Evolutionary conservation across 37 sponge, comb jelly and placozoan species (phyloP).

Genomic region (Spongilla lacustris): DNA sequence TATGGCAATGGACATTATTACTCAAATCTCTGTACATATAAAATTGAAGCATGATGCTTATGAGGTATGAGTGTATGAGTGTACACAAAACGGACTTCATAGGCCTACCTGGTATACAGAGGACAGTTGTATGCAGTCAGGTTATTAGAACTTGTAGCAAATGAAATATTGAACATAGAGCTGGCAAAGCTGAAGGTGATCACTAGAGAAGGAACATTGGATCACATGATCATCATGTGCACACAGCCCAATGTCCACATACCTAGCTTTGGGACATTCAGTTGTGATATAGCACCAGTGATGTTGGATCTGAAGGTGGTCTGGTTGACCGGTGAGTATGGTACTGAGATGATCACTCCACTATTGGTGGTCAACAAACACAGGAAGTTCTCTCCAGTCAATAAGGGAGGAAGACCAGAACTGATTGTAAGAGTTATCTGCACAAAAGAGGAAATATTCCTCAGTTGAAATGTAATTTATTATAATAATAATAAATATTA

Average conservation of each 20-base stretch:
- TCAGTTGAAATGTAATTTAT: neutral
- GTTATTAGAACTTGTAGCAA: constrained; percentile 17
- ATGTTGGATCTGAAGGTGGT: constrained; percentile 32
- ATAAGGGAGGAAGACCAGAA: constrained; percentile 16
- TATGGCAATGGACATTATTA: neutral
- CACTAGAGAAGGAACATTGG: constrained; percentile 8
- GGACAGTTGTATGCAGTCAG: constrained; percentile 28
- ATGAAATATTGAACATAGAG: constrained; percentile 12
- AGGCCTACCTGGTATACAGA: constrained; percentile 27
- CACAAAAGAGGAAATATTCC: neutral
- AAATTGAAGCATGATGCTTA: too few species aligned
- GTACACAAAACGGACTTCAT: too few species aligned
- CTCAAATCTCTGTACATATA: too few species aligned
- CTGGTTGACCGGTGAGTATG: neutral
- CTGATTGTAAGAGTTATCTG: constrained; percentile 5
- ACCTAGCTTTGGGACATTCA: constrained; percentile 5
- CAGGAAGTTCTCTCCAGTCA: constrained; percentile 12
- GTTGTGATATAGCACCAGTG: constrained; percentile 4
- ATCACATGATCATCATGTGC: neutral
- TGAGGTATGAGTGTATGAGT: too few species aligned
- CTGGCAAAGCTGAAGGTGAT: constrained; percentile 46
- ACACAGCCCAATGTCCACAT: neutral
- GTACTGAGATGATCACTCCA: neutral
- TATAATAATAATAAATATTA: too few species aligned
- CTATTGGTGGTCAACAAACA: constrained; percentile 13